phyloP scores from a whole-genome alignment of 2,888 invertebrate genomes.

The Nomada hirtipes region DNA sequence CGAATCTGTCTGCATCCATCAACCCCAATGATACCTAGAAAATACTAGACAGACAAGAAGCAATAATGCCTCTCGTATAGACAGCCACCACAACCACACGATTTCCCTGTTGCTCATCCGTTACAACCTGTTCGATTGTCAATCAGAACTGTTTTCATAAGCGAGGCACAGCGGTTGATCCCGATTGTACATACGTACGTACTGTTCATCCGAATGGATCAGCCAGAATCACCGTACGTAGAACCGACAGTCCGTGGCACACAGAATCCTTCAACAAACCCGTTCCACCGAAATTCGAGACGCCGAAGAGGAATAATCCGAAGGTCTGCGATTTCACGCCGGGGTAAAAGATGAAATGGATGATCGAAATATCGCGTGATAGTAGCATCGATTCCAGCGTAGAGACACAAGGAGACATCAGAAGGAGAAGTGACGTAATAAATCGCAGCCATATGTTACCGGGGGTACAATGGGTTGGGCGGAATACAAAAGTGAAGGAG shows the following conservation, averaged over 20 bases:
- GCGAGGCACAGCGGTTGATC: neutral
- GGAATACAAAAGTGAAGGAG: conserved; percentile 22
- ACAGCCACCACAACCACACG: neutral
- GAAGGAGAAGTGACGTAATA: conserved; percentile 29
- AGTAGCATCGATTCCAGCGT: conserved; percentile 21
- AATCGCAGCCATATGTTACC: conserved; percentile 36
- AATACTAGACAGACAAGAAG: too few species aligned
- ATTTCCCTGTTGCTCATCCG: neutral
- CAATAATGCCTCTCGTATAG: neutral
- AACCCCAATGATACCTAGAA: too few species aligned
- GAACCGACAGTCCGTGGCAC: neutral
- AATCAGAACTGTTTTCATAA: conserved; percentile 10
- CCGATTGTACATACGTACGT: neutral
- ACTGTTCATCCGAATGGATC: neutral
- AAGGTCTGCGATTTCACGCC: neutral
- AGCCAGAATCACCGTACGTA: neutral
- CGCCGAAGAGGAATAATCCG: neutral
- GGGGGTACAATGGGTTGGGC: neutral
- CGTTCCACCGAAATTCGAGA: neutral
- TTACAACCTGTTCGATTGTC: neutral
- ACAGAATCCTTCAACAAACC: too few species aligned
- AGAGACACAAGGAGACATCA: neutral
- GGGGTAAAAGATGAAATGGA: neutral
- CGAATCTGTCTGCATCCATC: too few species aligned
- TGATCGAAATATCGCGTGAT: neutral